These are phyloP conservation scores for Aleiodes leptofemur DNA, from an alignment of 2,888 invertebrate species.

Conservation along the genomic window DNA sequence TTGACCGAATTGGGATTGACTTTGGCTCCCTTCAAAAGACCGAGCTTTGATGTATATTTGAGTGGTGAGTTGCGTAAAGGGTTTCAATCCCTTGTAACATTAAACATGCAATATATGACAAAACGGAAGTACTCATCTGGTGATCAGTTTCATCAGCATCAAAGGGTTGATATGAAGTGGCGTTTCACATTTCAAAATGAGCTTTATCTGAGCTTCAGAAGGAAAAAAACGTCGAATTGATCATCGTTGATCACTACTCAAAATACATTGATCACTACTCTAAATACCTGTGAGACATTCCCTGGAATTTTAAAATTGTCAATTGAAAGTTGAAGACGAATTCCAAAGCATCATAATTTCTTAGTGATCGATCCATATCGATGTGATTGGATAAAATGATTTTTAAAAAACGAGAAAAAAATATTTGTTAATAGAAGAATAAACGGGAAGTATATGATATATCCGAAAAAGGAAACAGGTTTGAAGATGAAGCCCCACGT, in stretches of 20 bases:
- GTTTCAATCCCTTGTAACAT: conserved; percentile 13
- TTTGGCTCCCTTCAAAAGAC: not conserved
- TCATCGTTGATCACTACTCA: not conserved
- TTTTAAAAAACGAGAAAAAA: too few species aligned
- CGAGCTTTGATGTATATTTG: conserved; percentile 21
- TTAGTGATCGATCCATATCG: too few species aligned
- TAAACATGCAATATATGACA: conserved; percentile 16
- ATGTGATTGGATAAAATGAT: too few species aligned
- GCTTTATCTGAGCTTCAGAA: not conserved
- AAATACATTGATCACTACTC: not conserved
- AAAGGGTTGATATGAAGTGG: conserved; percentile 1
- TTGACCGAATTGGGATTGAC: not conserved
- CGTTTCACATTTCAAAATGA: not conserved
- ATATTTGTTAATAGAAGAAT: too few species aligned
- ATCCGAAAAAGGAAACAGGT: too few species aligned
- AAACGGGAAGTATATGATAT: too few species aligned
- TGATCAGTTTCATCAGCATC: conserved; percentile 19
- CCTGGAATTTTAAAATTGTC: too few species aligned
- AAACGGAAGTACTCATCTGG: conserved; percentile 10
- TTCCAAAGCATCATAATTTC: not conserved
- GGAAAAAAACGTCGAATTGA: not conserved
- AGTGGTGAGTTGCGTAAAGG: conserved; percentile 10
- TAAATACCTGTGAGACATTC: too few species aligned
- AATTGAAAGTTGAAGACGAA: not conserved
- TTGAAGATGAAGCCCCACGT: too few species aligned